Evolutionary conservation across 92 coral and sea anemone species (phyloP), one percentile per base, ranked within the genome.

Genomic region (Anthopleura xanthogrammica): DNA sequence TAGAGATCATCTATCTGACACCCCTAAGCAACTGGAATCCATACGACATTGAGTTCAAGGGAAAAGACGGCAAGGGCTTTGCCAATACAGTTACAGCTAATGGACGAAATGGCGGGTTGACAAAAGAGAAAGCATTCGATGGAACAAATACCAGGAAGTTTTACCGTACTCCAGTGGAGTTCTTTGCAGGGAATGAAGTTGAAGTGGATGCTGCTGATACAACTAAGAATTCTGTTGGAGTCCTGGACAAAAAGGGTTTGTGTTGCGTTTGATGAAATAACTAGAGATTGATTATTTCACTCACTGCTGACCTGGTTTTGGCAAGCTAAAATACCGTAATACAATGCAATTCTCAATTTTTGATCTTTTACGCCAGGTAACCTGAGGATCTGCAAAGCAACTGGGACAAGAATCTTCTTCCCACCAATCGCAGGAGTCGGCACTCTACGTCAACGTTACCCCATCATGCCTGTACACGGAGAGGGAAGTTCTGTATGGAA

Each of bases 11-110:
- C 78, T 95, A 85, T 68, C 60, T 95, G 86, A 95, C 98, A 7
- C 98, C 98, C 16, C 82, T 95, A 13, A 84, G 86, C 86, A 90
- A 84, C 29, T 95, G 98, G 98, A 95, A 95, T 56, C 98, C 98
- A 2, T 91, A 85, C 57, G 50, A 95, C 54, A 66, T 95, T 7
- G 86, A 95, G 80, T 88, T 89, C 90, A 95, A 95, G 76, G 98
- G 98, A 3, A 79, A 60, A 3, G 87, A 82, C 56, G 78, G 54
- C 14, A 39, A 71, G 43, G 58, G 77, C 1, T 46, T 60, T 58
- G 98, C 95, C 16, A 90, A 87, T 62, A 91, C 97, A 39, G 98
- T 95, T 13, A 86, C 54, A 12, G 88, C 79, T 43, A 89, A 87
- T 19, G 94, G 94, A 22, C 83, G 94, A 39, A 72, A 79, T 72